These are phyloP conservation scores for Diachasmimorpha longicaudata DNA, from an alignment of 1,140 invertebrate genomes.

Conservation along the genomic window DNA sequence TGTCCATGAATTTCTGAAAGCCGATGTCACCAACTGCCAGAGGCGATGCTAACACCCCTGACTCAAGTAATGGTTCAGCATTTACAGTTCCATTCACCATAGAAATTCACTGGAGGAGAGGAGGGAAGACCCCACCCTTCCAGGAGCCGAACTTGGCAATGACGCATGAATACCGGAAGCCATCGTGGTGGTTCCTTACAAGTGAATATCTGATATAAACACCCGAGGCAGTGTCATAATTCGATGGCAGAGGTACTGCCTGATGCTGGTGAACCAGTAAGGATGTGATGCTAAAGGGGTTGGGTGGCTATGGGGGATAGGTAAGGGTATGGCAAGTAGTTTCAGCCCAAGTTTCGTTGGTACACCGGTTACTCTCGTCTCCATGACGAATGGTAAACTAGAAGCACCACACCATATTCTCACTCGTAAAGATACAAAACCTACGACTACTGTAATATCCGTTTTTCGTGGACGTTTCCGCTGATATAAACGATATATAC, in stretches of 20 bases:
- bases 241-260: background rate
- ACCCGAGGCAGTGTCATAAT: background rate
- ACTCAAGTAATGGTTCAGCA: constrained; percentile 40
- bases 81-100: constrained; percentile 26
- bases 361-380: background rate
- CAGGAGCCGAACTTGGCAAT: constrained; percentile 24
- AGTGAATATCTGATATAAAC: background rate
- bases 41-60: constrained; percentile 30
- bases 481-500: constrained; percentile 18
- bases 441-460: constrained; percentile 20
- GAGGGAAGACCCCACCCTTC: constrained; percentile 1
- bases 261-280: background rate
- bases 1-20: constrained; percentile 31
- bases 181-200: background rate
- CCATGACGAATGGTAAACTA: constrained; percentile 25
- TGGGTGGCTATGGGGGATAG: background rate
- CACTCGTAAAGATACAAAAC: constrained; percentile 24
- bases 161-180: constrained; percentile 20
- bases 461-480: constrained; percentile 13
- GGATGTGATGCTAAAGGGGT: background rate
- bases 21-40: constrained; percentile 51
- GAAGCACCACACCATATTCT: background rate
- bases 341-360: constrained; percentile 8
- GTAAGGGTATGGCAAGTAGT: background rate
- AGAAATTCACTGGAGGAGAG: background rate